Evolutionary conservation across 2,888 invertebrate species (phyloP), one percentile per base, ranked within the genome.

Genomic region (Therioaphis trifolii): DNA sequence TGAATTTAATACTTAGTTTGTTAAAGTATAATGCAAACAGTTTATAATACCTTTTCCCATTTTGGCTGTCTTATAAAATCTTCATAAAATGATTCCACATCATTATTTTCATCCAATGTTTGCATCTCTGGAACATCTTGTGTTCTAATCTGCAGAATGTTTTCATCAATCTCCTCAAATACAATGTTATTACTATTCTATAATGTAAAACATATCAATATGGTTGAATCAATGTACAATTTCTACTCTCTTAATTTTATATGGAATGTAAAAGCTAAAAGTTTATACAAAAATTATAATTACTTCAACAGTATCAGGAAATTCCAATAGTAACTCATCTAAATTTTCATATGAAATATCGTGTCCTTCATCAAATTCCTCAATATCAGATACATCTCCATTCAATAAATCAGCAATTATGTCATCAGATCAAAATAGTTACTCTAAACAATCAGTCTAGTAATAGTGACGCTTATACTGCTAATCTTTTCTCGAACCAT

Each of bases 41-140:
- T n/a, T 55, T 55, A 55, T 55, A n/a, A 55, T 55, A 55, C 55
- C 55, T 55, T 55, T 55, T 55, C 55, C 55, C 55, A 55, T 55
- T 55, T 55, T n/a, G n/a, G 55, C 55, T 55, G 55, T 55, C 55
- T 55, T n/a, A 55, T 55, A 55, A 55, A n/a, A 55, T 55, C 55
- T 55, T 55, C n/a, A 55, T 55, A 55, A 55, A 55, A 55, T 55
- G 55, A 55, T 55, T 55, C 55, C n/a, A n/a, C 55, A n/a, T n/a
- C n/a, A n/a, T 55, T 55, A 55, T 55, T 55, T 55, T n/a, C 55
- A 55, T 55, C n/a, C 2, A 55, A n/a, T 55, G 55, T 55, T n/a
- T 55, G n/a, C 2, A 55, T 55, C 55, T 55, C 55, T n/a, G n/a
- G n/a, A n/a, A n/a, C n/a, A n/a, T n/a, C n/a, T n/a, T n/a, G n/a